These are phyloP conservation scores for Rapana venosa DNA, from an alignment of 2,888 invertebrate genomes.

Conservation along the genomic window DNA sequence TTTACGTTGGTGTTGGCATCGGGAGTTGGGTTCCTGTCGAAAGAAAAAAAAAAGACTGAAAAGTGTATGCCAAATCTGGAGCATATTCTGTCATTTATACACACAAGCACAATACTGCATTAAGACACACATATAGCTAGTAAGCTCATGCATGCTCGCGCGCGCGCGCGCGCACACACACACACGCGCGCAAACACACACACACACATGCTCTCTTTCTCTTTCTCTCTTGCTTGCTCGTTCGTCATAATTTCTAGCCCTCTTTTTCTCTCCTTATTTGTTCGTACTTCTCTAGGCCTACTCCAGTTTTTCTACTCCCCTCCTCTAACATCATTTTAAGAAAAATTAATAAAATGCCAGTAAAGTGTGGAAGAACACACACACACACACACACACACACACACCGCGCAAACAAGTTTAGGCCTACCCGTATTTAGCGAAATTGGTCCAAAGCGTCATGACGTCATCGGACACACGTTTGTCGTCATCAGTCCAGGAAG, in stretches of 20 bases:
- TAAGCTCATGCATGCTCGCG: not conserved
- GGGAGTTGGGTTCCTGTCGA: not conserved
- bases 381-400: not conserved
- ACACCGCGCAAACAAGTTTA: not conserved
- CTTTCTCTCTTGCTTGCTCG: too few species aligned
- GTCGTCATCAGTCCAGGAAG: slow-evolving; percentile 29
- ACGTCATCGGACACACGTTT: slow-evolving; percentile 19
- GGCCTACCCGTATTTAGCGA: slow-evolving; percentile 31
- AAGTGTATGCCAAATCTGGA: not conserved
- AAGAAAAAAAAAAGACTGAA: not conserved
- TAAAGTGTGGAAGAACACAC: too few species aligned
- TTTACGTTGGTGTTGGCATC: not conserved
- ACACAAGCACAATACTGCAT: not conserved
- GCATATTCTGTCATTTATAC: not conserved
- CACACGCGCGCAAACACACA: too few species aligned
- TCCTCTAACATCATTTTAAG: too few species aligned
- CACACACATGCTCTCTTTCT: not conserved
- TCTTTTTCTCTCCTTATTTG: too few species aligned
- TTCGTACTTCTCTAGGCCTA: too few species aligned
- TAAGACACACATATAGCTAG: too few species aligned
- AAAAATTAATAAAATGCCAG: too few species aligned
- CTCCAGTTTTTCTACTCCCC: too few species aligned
- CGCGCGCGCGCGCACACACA: not conserved
- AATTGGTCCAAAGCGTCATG: slow-evolving; percentile 36
- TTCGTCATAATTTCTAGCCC: too few species aligned